These are phyloP conservation scores for Sinocyclocheilus maitianheensis DNA, from an alignment of 2,113 vertebrate species.

Conservation along the genomic window DNA sequence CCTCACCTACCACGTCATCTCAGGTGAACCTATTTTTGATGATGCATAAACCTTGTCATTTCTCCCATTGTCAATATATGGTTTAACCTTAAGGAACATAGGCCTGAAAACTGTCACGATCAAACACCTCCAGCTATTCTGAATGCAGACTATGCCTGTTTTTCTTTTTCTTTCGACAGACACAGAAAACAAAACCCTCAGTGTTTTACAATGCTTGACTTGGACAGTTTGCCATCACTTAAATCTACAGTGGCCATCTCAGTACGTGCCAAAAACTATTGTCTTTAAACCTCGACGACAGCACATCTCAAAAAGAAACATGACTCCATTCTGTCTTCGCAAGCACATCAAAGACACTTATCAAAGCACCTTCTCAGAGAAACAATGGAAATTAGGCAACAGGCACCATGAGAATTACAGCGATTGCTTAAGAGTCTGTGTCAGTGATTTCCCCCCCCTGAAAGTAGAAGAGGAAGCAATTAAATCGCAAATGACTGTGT, in stretches of 20 bases:
- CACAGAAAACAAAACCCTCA: background rate
- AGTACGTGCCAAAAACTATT: slow-evolving; percentile 16
- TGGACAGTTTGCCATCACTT: slow-evolving; percentile 36
- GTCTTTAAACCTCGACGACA: slow-evolving; percentile 49
- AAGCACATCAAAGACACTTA: slow-evolving; percentile 52
- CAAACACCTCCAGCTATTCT: slow-evolving; percentile 47
- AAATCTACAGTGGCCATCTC: slow-evolving; percentile 35
- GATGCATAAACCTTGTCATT: background rate
- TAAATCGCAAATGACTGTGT: slow-evolving; percentile 28
- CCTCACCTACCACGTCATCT: background rate
- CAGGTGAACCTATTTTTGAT: background rate
- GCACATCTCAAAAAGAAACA: slow-evolving; percentile 50
- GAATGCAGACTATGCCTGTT: slow-evolving; percentile 33
- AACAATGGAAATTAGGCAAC: slow-evolving; percentile 41
- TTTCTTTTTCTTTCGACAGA: slow-evolving; percentile 32
- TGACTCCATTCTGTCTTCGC: slow-evolving; percentile 34
- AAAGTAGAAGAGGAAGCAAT: slow-evolving; percentile 35
- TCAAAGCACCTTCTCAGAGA: slow-evolving; percentile 44
- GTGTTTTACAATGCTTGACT: background rate
- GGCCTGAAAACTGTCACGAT: background rate
- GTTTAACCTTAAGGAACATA: background rate
- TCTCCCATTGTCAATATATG: background rate
- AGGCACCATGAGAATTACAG: slow-evolving; percentile 34
- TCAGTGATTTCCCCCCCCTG: background rate
- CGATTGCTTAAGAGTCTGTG: background rate